Conservation (phyloP, 2,888 invertebrate genomes). For the Campoletis raptor region DNA sequence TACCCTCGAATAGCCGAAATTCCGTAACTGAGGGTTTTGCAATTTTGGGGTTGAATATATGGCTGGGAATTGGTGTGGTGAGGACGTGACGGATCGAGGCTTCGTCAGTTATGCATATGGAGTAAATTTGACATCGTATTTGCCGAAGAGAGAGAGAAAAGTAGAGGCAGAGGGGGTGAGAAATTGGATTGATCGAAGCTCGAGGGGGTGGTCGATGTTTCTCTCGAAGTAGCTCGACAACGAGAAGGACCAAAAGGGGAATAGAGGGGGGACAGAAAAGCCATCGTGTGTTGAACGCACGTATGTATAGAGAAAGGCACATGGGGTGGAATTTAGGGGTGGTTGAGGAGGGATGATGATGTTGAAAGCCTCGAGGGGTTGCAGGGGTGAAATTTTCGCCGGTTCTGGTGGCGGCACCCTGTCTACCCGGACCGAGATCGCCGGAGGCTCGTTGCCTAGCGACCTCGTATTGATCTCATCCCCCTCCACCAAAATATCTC, state of each 20-base stretch:
- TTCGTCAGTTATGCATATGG: constrained; percentile 42
- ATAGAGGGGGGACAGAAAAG: constrained; percentile 18
- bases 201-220: constrained; percentile 56
- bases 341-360: constrained; percentile 70
- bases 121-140: constrained; percentile 32
- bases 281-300: constrained; percentile 6
- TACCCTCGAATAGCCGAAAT: background rate
- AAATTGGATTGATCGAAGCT: constrained; percentile 55
- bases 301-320: constrained; percentile 17
- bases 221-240: constrained; percentile 70
- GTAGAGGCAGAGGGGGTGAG: constrained; percentile 17
- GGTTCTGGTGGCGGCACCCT: constrained; percentile 86
- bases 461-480: constrained; percentile 85
- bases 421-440: constrained; percentile 87
- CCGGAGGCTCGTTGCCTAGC: constrained; percentile 85
- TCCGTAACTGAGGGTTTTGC: background rate
- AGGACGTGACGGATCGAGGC: constrained; percentile 22
- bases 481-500: constrained; percentile 79
- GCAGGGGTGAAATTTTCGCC: constrained; percentile 80
- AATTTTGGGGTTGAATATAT: constrained; percentile 10
- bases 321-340: constrained; percentile 44
- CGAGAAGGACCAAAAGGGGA: constrained; percentile 78
- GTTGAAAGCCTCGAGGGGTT: constrained; percentile 84
- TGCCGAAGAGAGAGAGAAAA: constrained; percentile 51
- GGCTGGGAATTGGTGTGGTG: background rate